phyloP scores from a whole-genome alignment of 1,140 invertebrate genomes.

The Hirudo medicinalis region DNA sequence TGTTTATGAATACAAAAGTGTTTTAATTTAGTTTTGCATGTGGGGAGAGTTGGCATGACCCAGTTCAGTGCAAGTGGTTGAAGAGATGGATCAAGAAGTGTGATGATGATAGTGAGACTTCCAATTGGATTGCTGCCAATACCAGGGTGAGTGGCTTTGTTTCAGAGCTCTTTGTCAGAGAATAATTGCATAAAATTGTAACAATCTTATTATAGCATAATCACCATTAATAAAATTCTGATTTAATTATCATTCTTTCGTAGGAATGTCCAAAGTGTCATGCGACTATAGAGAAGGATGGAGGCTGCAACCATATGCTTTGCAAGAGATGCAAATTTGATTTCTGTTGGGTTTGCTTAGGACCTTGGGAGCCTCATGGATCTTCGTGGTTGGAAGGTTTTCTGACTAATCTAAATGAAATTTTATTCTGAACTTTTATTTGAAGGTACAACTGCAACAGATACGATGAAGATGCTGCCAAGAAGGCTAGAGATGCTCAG shows the following conservation, averaged over 20 bases:
- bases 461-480: slow-evolving; percentile 91
- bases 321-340: slow-evolving; percentile 96
- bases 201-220: too few species aligned
- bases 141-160: slow-evolving; percentile 56
- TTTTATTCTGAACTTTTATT: slow-evolving; percentile 19
- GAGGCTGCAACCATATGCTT: slow-evolving; percentile 98
- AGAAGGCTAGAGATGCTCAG: slow-evolving; percentile 85
- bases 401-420: background rate
- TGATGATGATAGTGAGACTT: slow-evolving; percentile 97
- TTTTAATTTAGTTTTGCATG: slow-evolving; percentile 61
- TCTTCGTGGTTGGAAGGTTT: slow-evolving; percentile 64
- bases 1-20: background rate
- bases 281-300: slow-evolving; percentile 79
- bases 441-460: slow-evolving; percentile 86
- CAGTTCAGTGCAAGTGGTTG: slow-evolving; percentile 81
- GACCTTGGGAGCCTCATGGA: slow-evolving; percentile 95
- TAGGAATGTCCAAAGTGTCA: slow-evolving; percentile 93
- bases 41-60: slow-evolving; percentile 97
- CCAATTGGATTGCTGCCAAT: slow-evolving; percentile 98
- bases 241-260: too few species aligned
- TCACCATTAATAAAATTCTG: too few species aligned
- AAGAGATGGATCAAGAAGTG: slow-evolving; percentile 98
- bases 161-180: background rate
- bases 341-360: slow-evolving; percentile 98
- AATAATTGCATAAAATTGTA: background rate